Evolutionary conservation across 2,113 vertebrate species (phyloP).

Genomic region (Serilophus lunatus): DNA sequence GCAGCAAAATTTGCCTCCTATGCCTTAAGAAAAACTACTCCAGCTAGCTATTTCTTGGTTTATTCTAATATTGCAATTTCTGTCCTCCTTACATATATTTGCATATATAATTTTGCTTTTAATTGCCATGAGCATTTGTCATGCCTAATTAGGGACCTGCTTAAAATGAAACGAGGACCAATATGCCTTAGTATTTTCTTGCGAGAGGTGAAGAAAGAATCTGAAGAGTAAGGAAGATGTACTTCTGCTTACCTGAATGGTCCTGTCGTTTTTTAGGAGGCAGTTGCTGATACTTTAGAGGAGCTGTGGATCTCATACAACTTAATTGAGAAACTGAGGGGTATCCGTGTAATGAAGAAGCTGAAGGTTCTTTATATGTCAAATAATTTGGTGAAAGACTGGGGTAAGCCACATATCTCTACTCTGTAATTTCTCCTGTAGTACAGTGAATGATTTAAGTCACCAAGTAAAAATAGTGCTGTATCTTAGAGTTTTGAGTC

Average conservation of each 20-base stretch:
- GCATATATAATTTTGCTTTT: not conserved
- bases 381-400: slow-evolving; percentile 97
- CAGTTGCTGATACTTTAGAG: slow-evolving; percentile 88
- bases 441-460: not conserved
- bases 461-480: not conserved
- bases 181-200: not conserved
- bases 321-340: slow-evolving; percentile 93
- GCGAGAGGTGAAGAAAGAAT: not conserved
- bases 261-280: slow-evolving; percentile 79
- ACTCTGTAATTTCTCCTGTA: not conserved
- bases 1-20: not conserved
- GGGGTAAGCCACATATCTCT: slow-evolving; percentile 79
- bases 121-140: not conserved
- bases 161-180: not conserved
- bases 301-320: slow-evolving; percentile 98
- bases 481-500: not conserved
- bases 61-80: not conserved
- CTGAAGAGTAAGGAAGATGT: not conserved
- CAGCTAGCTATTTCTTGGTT: not conserved
- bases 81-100: not conserved
- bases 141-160: not conserved
- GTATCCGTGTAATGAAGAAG: slow-evolving; percentile 90
- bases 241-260: slow-evolving; percentile 18
- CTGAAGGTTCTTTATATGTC: slow-evolving; percentile 95
- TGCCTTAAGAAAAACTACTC: not conserved